phyloP scores from a whole-genome alignment of 2,888 invertebrate genomes.

The Agrilus biguttatus region DNA sequence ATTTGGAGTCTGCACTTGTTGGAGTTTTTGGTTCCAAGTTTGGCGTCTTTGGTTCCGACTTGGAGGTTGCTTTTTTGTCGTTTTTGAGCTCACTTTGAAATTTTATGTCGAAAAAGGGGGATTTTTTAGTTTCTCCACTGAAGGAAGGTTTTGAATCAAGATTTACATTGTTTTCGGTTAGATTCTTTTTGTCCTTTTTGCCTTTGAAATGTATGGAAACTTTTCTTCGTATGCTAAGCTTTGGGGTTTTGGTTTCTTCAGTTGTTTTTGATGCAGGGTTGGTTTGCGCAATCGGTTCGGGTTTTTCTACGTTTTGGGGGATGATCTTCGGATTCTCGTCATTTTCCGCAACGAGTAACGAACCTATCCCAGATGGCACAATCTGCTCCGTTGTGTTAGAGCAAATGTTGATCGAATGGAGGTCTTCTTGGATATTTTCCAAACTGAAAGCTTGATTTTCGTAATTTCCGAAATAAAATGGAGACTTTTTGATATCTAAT shows the following conservation, averaged over 20 bases:
- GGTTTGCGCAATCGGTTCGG: constrained; percentile 7
- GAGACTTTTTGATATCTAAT: constrained; percentile 9
- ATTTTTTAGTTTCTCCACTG: constrained; percentile 7
- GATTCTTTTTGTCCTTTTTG: constrained; percentile 22
- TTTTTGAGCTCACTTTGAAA: constrained; percentile 9
- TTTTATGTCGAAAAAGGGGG: constrained; percentile 20
- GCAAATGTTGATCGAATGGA: constrained; percentile 20
- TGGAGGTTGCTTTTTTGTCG: constrained; percentile 17
- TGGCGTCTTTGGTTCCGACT: constrained; percentile 22
- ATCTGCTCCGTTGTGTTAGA: constrained; percentile 4
- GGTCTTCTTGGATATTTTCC: constrained; percentile 11
- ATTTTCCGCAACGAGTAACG: constrained; percentile 21
- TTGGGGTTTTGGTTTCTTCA: constrained; percentile 16
- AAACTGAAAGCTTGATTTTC: constrained; percentile 16
- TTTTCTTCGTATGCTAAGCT: constrained; percentile 26
- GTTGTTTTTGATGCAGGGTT: constrained; percentile 6
- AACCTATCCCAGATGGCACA: no score
- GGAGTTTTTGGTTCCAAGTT: constrained; percentile 21
- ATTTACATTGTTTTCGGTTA: constrained; percentile 7
- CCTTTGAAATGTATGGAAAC: constrained; percentile 34
- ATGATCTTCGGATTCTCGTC: constrained; percentile 23
- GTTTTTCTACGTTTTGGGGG: constrained; percentile 9
- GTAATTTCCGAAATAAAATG: constrained; percentile 22
- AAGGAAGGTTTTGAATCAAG: constrained; percentile 2
- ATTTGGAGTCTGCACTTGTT: constrained; percentile 11